phyloP scores from a whole-genome alignment of 2,888 invertebrate species.

The Brenthis hecate region DNA sequence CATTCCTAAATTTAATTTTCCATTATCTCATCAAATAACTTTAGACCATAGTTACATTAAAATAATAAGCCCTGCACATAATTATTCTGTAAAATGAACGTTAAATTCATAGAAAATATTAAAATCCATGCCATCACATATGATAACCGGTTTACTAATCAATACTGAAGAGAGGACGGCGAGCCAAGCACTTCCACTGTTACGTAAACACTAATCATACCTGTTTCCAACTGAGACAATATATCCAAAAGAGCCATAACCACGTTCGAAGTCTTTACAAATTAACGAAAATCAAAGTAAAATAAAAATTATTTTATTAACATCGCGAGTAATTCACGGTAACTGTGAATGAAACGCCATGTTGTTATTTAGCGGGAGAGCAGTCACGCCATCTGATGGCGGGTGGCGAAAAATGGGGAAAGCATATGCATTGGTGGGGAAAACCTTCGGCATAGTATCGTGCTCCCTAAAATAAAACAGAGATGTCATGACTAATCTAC shows the following conservation, averaged over 20 bases:
- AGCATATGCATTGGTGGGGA: conserved; percentile 22
- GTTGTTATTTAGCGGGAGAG: conserved; percentile 49
- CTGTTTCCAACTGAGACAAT: conserved; percentile 47
- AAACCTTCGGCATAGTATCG: conserved; percentile 16
- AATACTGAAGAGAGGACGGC: conserved; percentile 49
- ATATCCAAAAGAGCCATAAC: conserved; percentile 40
- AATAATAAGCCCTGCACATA: not conserved
- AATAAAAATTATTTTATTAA: conserved; percentile 47
- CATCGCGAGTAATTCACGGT: conserved; percentile 52
- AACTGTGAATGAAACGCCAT: conserved; percentile 50
- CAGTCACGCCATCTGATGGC: conserved; percentile 59
- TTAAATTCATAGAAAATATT: conserved; percentile 4
- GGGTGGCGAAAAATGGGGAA: conserved; percentile 43
- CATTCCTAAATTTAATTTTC: conserved; percentile 37
- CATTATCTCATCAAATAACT: conserved; percentile 13
- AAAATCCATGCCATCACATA: conserved; percentile 18
- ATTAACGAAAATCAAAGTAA: conserved; percentile 33
- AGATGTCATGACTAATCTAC: conserved; percentile 38
- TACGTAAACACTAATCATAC: conserved; percentile 46
- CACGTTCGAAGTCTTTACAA: conserved; percentile 25
- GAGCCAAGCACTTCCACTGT: conserved; percentile 32
- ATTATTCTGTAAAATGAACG: not conserved
- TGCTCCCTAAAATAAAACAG: conserved; percentile 33
- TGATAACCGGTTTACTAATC: conserved; percentile 51
- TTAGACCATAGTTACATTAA: not conserved